Base-by-base conservation (phyloP, 1,140 invertebrate genomes). In the Pogonognathellus flavescens region DNA sequence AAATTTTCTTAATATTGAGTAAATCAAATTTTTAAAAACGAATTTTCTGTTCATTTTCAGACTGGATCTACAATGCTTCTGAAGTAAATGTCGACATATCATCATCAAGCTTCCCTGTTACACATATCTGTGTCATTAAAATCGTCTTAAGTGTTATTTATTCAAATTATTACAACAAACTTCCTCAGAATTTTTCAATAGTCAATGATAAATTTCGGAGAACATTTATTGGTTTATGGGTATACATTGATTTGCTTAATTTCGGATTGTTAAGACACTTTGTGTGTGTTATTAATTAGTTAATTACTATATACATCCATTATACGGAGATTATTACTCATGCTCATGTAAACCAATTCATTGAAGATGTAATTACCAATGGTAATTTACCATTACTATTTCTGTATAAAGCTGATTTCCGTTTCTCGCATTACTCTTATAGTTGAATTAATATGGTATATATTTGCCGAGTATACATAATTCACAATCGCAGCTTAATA, bases 21-120 rank as follows among this genome's bases (percentile, higher is more conserved):
- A 18, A 41, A 13, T 31, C 20, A 10, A 25, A 82, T 14, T 7
- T 49, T 83, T 59, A 55, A 25, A 59, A 80, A n/a, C 0, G 9
- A 22, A 14, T 9, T 70, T 62, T 84, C 18, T 86, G 55, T 86
- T 70, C 25, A 8, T 70, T 88, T 88, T 13, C 83, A 88, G 87
- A 88, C 87, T 72, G 85, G 87, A n/a, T 86, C 86, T 16, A 55
- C 85, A 66, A 60, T 85, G 16, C 80, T 88, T 66, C 82, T 88
- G 55, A 84, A 84, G 50, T 85, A 86, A 86, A 4, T 10, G 66
- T 22, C 25, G 22, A 70, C 14, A 13, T 16, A 5, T 76, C n/a
- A 16, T 8, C 16, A 18, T 1, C 41, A 16, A 31, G 4, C 70
- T 76, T 76, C 70, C 70, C 16, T 60, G 20, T 60, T 60, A n/a